These are phyloP conservation scores for Netelia inedita DNA, from an alignment of 2,888 invertebrate genomes.

Conservation along the genomic window DNA sequence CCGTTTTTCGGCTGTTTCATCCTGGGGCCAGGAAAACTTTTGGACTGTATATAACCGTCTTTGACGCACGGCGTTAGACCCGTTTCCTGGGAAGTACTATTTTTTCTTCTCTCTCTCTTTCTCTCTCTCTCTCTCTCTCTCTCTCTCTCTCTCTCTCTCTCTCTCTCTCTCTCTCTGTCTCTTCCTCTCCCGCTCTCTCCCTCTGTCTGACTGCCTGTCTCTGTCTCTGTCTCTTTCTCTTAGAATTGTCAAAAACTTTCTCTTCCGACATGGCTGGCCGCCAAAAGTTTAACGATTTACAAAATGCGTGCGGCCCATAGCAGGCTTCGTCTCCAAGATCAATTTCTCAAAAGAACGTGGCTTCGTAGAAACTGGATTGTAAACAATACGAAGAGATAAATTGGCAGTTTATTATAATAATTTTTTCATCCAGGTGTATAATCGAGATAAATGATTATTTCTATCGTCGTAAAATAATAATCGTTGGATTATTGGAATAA, in stretches of 20 bases:
- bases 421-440: too few species aligned
- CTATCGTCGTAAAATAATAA: too few species aligned
- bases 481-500: too few species aligned
- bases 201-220: background rate
- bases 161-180: background rate
- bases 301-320: conserved; percentile 31
- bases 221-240: background rate
- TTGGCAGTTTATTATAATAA: background rate
- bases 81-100: conserved; percentile 21
- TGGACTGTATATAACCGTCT: conserved; percentile 14
- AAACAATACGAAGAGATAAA: conserved; percentile 4
- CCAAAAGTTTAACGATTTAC: conserved; percentile 56
- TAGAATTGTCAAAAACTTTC: conserved; percentile 21
- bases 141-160: background rate
- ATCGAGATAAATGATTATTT: too few species aligned
- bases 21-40: conserved; percentile 15
- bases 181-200: too few species aligned
- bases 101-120: conserved; percentile 3
- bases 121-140: too few species aligned
- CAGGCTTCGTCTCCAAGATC: conserved; percentile 19
- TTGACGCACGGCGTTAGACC: background rate
- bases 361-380: conserved; percentile 28
- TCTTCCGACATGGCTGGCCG: conserved; percentile 12
- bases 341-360: conserved; percentile 22
- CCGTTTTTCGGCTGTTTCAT: conserved; percentile 28